Evolutionary conservation across 2,888 invertebrate species (phyloP), one percentile per base, ranked within the genome.

Genomic region (Tipula helvola): DNA sequence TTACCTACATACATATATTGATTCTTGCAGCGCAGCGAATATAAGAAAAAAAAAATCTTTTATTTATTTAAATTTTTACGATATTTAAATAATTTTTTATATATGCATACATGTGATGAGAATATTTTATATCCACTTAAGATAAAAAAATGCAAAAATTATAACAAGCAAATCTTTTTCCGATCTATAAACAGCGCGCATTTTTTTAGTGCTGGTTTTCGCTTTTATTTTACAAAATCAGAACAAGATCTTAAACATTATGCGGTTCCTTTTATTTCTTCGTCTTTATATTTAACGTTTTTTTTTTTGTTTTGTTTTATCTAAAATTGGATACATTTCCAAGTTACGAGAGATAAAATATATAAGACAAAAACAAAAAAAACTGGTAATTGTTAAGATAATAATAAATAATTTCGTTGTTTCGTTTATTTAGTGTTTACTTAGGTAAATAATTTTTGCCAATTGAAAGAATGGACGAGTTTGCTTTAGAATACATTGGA

Each of bases 81-180:
- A 28, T 71, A 71, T 71, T 71, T 71, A 71, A 71, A 71, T 71
- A 28, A 28, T 71, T 71, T 71, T 57, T 71, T 71, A n/a, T 71
- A 10, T 71, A 28, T 71, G 28, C 10, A 10, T 28, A 71, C 28
- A 71, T 71, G 71, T 71, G 71, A 71, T 71, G 71, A 71, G 71
- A 71, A 71, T 71, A 71, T 71, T 71, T 71, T 71, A 71, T 71
- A 71, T 71, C 71, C 71, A 71, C 71, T 71, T 71, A 71, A 71
- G 71, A 71, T 71, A 71, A 71, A 18, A 18, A 71, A 28, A 28
- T 57, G 52, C 52, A 57, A 71, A 71, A 71, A 71, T 71, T 28
- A 28, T 71, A 71, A 71, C 71, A 71, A 71, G 71, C 71, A 71
- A 71, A 71, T 71, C 71, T 71, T 71, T 71, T 71, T 71, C 71